These are phyloP conservation scores for Fragum sueziense DNA, from an alignment of 2,888 invertebrate species.

Conservation along the genomic window DNA sequence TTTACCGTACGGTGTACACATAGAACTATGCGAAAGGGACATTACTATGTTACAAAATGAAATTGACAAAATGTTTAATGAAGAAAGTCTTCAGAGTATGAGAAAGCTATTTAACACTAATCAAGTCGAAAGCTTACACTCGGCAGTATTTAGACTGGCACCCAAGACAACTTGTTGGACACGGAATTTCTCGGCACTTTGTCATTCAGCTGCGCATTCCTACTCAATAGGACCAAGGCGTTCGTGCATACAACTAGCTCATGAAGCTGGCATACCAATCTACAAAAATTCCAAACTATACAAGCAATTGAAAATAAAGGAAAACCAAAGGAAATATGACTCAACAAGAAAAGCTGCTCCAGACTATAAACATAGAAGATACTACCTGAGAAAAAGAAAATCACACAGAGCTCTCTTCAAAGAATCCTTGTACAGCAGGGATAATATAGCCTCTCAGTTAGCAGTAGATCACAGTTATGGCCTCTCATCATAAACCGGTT, in stretches of 20 bases:
- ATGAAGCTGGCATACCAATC: neutral
- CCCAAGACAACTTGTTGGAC: neutral
- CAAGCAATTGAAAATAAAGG: neutral
- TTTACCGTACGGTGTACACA: neutral
- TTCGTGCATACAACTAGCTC: neutral
- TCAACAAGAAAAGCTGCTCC: neutral
- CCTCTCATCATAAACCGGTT: neutral
- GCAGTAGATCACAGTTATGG: neutral
- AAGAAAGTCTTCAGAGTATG: neutral
- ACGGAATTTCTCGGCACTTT: neutral
- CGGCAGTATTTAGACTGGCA: neutral
- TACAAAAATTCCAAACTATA: neutral
- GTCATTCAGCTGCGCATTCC: neutral
- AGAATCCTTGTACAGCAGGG: neutral
- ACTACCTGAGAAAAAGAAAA: neutral
- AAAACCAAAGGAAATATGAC: neutral
- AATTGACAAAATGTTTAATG: constrained; percentile 5
- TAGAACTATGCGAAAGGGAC: no score
- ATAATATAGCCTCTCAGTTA: neutral
- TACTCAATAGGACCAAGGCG: neutral
- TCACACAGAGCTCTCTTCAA: neutral
- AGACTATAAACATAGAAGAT: neutral
- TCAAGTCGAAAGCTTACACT: neutral
- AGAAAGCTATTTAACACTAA: neutral
- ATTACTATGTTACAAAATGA: neutral